Base-by-base conservation (phyloP, 1,140 invertebrate species). In the Drosophila novamexicana region DNA sequence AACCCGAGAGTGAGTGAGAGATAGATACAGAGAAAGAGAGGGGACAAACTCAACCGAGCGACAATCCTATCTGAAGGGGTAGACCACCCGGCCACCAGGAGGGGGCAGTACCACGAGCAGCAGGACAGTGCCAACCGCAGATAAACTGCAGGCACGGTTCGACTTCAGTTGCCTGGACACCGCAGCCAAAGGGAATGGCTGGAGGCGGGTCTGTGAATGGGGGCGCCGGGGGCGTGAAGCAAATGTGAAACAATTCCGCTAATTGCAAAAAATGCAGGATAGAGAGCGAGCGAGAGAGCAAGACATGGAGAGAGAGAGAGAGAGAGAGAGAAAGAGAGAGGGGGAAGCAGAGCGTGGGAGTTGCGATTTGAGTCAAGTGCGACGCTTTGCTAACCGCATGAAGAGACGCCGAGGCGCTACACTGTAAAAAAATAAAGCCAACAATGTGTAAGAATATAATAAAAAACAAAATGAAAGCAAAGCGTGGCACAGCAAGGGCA, bases 161-260 rank as follows among this genome's bases (percentile, higher is more conserved):
- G 56, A 67, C 44, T 61, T 61, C 57, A 62, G 36, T 44, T 42
- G 29, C 22, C 7, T 14, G 32, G 29, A 49, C 18, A 6, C 7
- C 36, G 14, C 29, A 37, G 65, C 7, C 7, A 29, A 34, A 34
- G 32, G 58, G 40, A 34, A 45, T 36, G 14, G n/a, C n/a, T 12
- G 45, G 10, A 34, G 34, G 9, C 22, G 9, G 7, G n/a, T 40
- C 29, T 9, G 32, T 1, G 10, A 16, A 39, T n/a, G 29, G 7
- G 7, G 36, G 29, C 9, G 6, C 8, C 6, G 9, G 8, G 6
- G 9, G 34, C 70, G 77, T 70, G 58, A 79, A 79, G 76, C 75
- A 68, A 88, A 86, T 83, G 83, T 83, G 83, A 86, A 86, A 86
- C 82, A 86, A 86, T 86, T 88, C 83, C 84, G 82, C 82, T 86